Base-by-base conservation (phyloP, 2,888 invertebrate genomes). In the Ornithoptera priamus region DNA sequence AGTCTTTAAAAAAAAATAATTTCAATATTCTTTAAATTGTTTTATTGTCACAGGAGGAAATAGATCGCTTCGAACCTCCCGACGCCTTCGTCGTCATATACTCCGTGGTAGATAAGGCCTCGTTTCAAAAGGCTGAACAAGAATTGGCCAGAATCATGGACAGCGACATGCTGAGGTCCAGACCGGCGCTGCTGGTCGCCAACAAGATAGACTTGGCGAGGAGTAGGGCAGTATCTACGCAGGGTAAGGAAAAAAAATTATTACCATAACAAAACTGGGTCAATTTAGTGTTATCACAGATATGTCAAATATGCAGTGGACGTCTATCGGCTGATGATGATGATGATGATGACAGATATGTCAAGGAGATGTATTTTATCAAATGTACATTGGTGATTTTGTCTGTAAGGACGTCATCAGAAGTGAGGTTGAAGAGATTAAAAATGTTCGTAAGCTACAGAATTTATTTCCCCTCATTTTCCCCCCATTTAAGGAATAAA, bases 181-280 rank as follows among this genome's bases (percentile, higher is more conserved):
- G 96, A 76, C 97, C 98, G 0, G 96, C 96, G 59, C 96, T 99
- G 73, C 92, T 99, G 67, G 98, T 98, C 24, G 98, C 96, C 66
- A 99, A 98, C 90, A 99, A 99, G 93, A 97, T 98, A 75, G 98
- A 99, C 90, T 93, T 99, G 81, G 98, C 97, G 50, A 94, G 98
- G 77, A 97, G 97, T 83, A 94, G 98, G 83, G 96, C 96, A 39
- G 97, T 99, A 62, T 96, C 97, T 10, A 95, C 96, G 39, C 98
- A 98, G 94, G 98, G 98, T 98, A 73, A 69, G 69, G 5, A 30
- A 30, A 30, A 24, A 30, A 30, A 4, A 30, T 30, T 30, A 22
- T 22, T 22, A 22, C 22, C 1, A 22, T 22, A 22, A 22, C 22
- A 22, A 22, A 22, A 22, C 22, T 22, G 22, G 22, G 22, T 22